phyloP scores from a whole-genome alignment of 2,113 vertebrate species.

The Ictalurus punctatus region DNA sequence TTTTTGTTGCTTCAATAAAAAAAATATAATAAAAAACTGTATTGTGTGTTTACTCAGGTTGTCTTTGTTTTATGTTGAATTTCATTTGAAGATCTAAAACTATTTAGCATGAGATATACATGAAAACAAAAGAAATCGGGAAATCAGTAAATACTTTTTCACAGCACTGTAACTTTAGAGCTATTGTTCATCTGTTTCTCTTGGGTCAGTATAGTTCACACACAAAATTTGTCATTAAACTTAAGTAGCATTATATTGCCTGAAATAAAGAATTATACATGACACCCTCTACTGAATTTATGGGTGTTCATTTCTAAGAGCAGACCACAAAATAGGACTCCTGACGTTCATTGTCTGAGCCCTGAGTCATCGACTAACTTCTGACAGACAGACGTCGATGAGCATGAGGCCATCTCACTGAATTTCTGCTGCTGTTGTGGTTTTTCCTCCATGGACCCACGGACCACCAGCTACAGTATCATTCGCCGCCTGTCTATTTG shows the following conservation, averaged over 20 bases:
- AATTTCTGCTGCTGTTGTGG: slow-evolving; percentile 8
- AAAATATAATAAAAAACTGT: no score
- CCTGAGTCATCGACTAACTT: slow-evolving; percentile 11
- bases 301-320: not conserved
- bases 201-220: not conserved
- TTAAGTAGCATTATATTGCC: not conserved
- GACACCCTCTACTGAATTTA: not conserved
- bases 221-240: not conserved
- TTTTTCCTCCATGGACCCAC: not conserved
- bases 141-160: no score
- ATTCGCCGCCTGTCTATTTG: slow-evolving; percentile 16
- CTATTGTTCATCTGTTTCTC: not conserved
- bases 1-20: no score
- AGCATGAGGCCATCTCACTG: not conserved
- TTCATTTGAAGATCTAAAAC: no score
- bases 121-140: no score
- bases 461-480: slow-evolving; percentile 2
- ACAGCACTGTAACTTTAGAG: not conserved
- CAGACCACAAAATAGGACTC: slow-evolving; percentile 1
- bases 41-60: no score
- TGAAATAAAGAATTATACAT: not conserved
- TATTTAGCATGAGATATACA: no score
- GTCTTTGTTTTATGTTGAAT: no score
- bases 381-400: not conserved
- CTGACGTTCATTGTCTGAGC: slow-evolving; percentile 6